Evolutionary conservation across 1,140 invertebrate genomes (phyloP).

Genomic region (Drosophila eugracilis): DNA sequence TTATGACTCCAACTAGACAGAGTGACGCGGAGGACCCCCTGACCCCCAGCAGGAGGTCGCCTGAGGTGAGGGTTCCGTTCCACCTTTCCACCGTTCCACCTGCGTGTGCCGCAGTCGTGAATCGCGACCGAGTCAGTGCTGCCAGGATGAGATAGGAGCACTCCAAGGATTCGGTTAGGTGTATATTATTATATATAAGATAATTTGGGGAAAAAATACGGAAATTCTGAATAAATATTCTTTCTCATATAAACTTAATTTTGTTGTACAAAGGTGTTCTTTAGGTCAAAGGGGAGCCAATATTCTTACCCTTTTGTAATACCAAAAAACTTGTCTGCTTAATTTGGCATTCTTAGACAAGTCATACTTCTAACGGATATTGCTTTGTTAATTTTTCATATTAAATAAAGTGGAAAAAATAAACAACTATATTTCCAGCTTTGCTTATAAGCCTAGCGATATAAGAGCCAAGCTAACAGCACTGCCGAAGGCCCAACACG

Average conservation of each 20-base stretch:
- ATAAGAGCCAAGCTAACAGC: not conserved
- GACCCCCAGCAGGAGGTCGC: not conserved
- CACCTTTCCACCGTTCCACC: no score
- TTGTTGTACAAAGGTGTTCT: no score
- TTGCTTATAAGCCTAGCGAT: not conserved
- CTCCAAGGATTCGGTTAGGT: not conserved
- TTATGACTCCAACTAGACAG: conserved; percentile 79
- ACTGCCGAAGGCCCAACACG: conserved; percentile 14
- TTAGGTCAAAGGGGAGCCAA: no score
- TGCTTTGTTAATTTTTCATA: no score
- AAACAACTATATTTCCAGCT: not conserved
- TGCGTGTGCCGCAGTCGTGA: conserved; percentile 40
- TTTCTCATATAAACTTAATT: no score
- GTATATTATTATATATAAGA: not conserved
- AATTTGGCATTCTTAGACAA: no score
- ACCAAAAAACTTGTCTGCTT: no score
- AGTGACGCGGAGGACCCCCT: conserved; percentile 41
- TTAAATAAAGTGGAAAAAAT: no score
- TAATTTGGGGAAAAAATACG: not conserved
- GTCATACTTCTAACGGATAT: no score
- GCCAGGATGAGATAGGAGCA: not conserved
- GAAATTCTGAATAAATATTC: no score
- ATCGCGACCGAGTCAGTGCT: conserved; percentile 9
- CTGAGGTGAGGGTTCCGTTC: conserved; percentile 15
- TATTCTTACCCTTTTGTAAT: no score